phyloP scores from a whole-genome alignment of 2,888 invertebrate genomes.

The Electrophaes corylata region DNA sequence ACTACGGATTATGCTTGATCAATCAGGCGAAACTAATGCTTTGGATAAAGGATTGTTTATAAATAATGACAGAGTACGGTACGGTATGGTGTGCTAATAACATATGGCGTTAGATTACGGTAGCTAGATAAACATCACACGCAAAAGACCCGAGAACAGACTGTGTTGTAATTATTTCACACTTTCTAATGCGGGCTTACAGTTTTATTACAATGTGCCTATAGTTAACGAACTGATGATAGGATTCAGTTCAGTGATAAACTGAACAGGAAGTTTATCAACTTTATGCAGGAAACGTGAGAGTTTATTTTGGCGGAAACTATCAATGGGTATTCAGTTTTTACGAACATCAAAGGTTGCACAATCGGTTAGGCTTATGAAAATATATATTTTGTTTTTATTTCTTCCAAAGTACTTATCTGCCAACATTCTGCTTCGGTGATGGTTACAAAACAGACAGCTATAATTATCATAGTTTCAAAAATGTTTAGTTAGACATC shows the following conservation, averaged over 20 bases:
- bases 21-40: slow-evolving; percentile 28
- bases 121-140: slow-evolving; percentile 32
- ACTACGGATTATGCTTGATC: slow-evolving; percentile 20
- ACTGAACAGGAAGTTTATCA: neutral
- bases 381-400: neutral
- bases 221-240: slow-evolving; percentile 1
- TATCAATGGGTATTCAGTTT: neutral
- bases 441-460: slow-evolving; percentile 1
- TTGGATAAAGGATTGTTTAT: neutral
- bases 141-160: slow-evolving; percentile 39
- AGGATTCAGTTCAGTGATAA: neutral
- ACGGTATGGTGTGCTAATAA: slow-evolving; percentile 40
- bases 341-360: neutral
- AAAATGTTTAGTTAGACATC: slow-evolving; percentile 16
- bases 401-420: neutral
- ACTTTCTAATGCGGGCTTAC: slow-evolving; percentile 45
- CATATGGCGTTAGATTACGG: slow-evolving; percentile 31
- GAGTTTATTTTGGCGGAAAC: neutral
- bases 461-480: neutral
- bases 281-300: neutral
- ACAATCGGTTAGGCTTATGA: neutral
- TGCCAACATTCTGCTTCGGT: slow-evolving; percentile 7
- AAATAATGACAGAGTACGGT: slow-evolving; percentile 26
- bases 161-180: slow-evolving; percentile 40
- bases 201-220: slow-evolving; percentile 19